Percentiles rank a stretch among this genome's conserved stretches.
phyloP scores from a whole-genome alignment of 2,888 invertebrate genomes.

The Chelonus formosanus region DNA sequence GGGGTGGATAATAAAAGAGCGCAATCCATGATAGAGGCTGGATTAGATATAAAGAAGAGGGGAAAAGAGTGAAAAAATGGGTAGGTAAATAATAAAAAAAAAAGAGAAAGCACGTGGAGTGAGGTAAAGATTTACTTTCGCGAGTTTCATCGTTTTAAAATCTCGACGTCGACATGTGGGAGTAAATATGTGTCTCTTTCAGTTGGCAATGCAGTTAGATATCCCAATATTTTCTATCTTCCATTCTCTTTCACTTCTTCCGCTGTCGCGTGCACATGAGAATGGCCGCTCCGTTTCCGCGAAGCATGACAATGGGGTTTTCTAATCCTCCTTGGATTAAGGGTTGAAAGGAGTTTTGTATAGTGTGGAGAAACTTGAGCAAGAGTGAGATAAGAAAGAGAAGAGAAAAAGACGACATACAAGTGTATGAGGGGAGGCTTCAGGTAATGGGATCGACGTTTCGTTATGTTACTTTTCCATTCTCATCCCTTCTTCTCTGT shows the following conservation, averaged over 20 bases:
- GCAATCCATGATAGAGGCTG: background rate
- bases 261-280: constrained; percentile 23
- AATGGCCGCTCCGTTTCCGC: constrained; percentile 43
- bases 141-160: constrained; percentile 4
- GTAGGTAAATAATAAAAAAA: constrained; percentile 10
- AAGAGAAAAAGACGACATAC: background rate
- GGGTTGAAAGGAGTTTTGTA: constrained; percentile 50
- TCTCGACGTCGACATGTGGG: constrained; percentile 26
- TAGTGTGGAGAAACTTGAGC: constrained; percentile 27
- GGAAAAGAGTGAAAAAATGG: background rate
- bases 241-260: constrained; percentile 9
- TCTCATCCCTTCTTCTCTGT: constrained; percentile 52
- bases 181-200: constrained; percentile 34
- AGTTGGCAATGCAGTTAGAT: constrained; percentile 38
- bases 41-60: background rate
- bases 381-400: background rate
- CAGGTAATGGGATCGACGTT: constrained; percentile 65
- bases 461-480: constrained; percentile 65
- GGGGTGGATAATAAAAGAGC: no score
- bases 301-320: constrained; percentile 62
- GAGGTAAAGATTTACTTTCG: constrained; percentile 7
- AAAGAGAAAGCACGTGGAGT: constrained; percentile 7
- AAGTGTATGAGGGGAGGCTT: constrained; percentile 43
- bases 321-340: constrained; percentile 62
- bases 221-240: constrained; percentile 8